Evolutionary conservation across 2,113 vertebrate genomes (phyloP).

Genomic region (Meleagris gallopavo): DNA sequence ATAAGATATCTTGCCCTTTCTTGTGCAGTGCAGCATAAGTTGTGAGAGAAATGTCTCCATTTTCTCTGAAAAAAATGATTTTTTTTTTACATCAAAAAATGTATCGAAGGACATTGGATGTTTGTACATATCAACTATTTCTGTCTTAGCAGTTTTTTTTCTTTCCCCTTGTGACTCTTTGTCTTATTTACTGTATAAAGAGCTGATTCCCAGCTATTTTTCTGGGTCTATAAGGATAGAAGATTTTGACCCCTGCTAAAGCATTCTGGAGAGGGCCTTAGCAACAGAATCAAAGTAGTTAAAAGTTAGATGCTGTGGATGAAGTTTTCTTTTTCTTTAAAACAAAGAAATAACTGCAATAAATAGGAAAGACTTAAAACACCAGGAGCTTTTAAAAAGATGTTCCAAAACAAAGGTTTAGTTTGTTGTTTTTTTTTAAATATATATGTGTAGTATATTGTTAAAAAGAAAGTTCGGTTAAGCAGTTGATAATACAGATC

Average conservation of each 20-base stretch:
- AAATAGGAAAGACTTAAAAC: not conserved
- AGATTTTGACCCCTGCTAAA: no score
- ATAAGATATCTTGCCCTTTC: not conserved
- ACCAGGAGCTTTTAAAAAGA: not conserved
- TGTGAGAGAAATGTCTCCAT: not conserved
- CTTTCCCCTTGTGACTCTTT: not conserved
- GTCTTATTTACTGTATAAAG: not conserved
- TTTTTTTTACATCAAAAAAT: not conserved
- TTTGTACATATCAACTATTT: not conserved
- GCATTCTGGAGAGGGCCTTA: not conserved
- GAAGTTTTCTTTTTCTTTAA: not conserved
- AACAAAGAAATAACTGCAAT: not conserved
- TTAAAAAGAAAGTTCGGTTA: not conserved
- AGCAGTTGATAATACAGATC: rapidly evolving
- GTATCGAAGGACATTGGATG: not conserved
- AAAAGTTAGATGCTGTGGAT: not conserved
- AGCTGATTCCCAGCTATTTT: not conserved
- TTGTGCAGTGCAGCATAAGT: not conserved
- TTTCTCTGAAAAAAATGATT: not conserved
- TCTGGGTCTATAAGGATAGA: not conserved
- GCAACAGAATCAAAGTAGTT: not conserved
- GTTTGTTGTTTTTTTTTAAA: not conserved
- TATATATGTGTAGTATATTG: not conserved
- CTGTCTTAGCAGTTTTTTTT: not conserved
- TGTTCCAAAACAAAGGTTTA: not conserved